Percentiles rank a stretch among this genome's conserved stretches.
Evolutionary conservation across 2,113 vertebrate genomes (phyloP).

Genomic region (Macroglossus sobrinus): DNA sequence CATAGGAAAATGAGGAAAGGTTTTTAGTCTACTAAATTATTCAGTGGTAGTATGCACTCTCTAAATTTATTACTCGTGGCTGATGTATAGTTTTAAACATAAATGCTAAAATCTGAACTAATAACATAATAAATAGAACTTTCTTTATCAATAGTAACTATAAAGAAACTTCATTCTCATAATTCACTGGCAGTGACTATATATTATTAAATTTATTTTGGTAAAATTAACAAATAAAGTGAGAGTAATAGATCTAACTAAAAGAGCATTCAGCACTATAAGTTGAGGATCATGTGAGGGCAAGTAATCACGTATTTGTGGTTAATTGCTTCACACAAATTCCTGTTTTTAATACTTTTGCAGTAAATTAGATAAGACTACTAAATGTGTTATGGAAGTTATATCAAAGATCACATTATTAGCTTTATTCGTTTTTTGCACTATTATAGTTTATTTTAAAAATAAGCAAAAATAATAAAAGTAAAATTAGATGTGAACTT

Average conservation of each 20-base stretch:
- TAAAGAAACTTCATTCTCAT: slow-evolving; percentile 79
- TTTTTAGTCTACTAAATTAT: slow-evolving; percentile 76
- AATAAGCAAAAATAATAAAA: slow-evolving; percentile 56
- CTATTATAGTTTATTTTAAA: slow-evolving; percentile 13
- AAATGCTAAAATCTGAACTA: slow-evolving; percentile 70
- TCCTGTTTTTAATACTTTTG: slow-evolving; percentile 71
- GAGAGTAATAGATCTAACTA: slow-evolving; percentile 52
- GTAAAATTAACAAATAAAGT: slow-evolving; percentile 76
- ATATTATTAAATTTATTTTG: slow-evolving; percentile 74
- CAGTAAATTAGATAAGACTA: slow-evolving; percentile 73
- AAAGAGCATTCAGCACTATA: slow-evolving; percentile 67
- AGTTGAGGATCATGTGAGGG: slow-evolving; percentile 50
- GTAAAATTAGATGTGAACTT: slow-evolving; percentile 19
- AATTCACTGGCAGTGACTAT: slow-evolving; percentile 63
- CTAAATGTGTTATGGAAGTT: slow-evolving; percentile 65
- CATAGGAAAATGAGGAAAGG: slow-evolving; percentile 68
- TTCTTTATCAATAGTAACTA: slow-evolving; percentile 69
- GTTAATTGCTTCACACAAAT: slow-evolving; percentile 80
- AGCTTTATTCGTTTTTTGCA: not conserved
- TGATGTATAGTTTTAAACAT: slow-evolving; percentile 78
- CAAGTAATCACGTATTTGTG: slow-evolving; percentile 76
- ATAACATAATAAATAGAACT: slow-evolving; percentile 75
- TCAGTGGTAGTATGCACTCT: slow-evolving; percentile 71
- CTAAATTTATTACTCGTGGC: slow-evolving; percentile 75
- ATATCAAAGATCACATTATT: slow-evolving; percentile 71